Evolutionary conservation across 2,797 vertebrate genomes (phyloP).

Genomic region (Silurus lanzhouensis): DNA sequence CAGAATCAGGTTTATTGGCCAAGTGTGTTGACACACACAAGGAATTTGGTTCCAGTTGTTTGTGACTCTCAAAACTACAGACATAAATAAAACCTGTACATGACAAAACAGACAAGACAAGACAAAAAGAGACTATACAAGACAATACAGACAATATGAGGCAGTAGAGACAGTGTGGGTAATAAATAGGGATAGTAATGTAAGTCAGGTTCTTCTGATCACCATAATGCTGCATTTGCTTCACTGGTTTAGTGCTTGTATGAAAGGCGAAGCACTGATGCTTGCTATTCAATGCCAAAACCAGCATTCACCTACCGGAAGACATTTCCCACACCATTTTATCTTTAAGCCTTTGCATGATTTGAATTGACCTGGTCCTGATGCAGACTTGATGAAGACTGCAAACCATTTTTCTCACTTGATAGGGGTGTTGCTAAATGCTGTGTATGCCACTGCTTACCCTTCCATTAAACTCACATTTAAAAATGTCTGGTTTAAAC

Average conservation of each 20-base stretch:
- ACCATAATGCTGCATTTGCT: neutral
- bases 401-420: neutral
- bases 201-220: neutral
- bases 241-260: neutral
- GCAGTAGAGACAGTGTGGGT: too few species aligned
- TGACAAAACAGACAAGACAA: too few species aligned
- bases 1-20: too few species aligned
- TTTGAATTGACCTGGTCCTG: neutral
- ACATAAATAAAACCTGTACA: too few species aligned
- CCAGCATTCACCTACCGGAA: neutral
- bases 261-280: neutral
- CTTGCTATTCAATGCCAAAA: neutral
- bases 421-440: neutral
- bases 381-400: neutral
- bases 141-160: too few species aligned
- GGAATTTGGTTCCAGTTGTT: too few species aligned
- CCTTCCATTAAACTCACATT: neutral
- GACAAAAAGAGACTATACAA: too few species aligned
- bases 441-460: neutral
- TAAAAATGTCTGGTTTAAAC: neutral
- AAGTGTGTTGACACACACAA: too few species aligned
- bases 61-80: too few species aligned
- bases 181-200: too few species aligned
- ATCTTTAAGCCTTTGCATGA: too few species aligned
- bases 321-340: neutral